Evolutionary conservation across 2,888 invertebrate species (phyloP).

Genomic region (Plagiodera versicolora): DNA sequence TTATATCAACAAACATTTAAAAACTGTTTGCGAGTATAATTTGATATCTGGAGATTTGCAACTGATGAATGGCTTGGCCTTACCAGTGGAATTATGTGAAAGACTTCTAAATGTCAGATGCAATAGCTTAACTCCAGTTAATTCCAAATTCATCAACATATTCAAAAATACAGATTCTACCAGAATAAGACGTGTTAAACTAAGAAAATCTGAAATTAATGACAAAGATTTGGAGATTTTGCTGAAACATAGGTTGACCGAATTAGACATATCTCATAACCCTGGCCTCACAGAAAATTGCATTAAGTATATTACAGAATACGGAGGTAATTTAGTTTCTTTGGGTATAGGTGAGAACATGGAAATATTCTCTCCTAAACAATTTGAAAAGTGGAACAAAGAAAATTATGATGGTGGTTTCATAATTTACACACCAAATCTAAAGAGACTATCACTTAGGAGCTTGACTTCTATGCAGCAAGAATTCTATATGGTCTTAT

Average conservation of each 20-base stretch:
- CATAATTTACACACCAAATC: constrained; percentile 62
- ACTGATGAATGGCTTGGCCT: constrained; percentile 63
- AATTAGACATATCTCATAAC: constrained; percentile 77
- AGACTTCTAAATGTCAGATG: constrained; percentile 64
- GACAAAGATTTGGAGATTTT: constrained; percentile 71
- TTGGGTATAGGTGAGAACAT: constrained; percentile 72
- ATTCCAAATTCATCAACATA: constrained; percentile 70
- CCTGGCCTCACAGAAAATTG: constrained; percentile 65
- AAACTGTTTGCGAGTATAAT: constrained; percentile 61
- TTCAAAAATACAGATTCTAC: constrained; percentile 71
- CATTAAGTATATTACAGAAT: constrained; percentile 68
- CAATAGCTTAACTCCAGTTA: constrained; percentile 53
- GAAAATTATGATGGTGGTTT: constrained; percentile 55
- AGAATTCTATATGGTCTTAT: constrained; percentile 58
- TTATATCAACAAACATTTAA: constrained; percentile 64
- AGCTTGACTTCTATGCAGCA: constrained; percentile 57
- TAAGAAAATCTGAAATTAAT: constrained; percentile 72
- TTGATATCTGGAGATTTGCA: constrained; percentile 50
- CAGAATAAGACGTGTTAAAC: constrained; percentile 67
- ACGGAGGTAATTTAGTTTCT: constrained; percentile 69
- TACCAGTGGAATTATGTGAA: constrained; percentile 75
- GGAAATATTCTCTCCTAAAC: constrained; percentile 58
- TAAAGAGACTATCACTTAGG: constrained; percentile 63
- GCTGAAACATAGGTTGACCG: constrained; percentile 71
- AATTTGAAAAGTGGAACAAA: constrained; percentile 39